Percentiles rank a stretch among this genome's conserved stretches.
Evolutionary conservation across 92 coral and sea anemone species (phyloP).

Genomic region (Porites divaricata): DNA sequence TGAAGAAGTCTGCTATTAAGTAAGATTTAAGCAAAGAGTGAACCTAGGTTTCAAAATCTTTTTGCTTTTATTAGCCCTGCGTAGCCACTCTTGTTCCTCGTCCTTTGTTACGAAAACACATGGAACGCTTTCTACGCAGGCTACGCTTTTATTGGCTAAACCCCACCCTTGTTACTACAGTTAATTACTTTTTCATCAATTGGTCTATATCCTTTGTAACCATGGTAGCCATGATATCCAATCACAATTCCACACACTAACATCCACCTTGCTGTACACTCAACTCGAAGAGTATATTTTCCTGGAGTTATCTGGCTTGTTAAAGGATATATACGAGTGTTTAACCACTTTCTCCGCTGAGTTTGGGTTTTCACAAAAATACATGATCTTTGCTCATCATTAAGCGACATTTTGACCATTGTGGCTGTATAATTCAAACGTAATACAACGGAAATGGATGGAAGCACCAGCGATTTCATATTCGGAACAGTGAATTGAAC

Average conservation of each 20-base stretch:
- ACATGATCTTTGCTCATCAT: neutral
- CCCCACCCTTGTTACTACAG: neutral
- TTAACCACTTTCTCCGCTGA: neutral
- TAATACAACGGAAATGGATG: neutral
- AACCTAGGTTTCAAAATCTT: too few relatives aligned
- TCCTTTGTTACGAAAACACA: too few relatives aligned
- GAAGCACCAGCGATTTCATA: neutral
- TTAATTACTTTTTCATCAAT: conserved; percentile 9
- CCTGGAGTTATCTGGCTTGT: neutral
- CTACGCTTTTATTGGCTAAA: neutral
- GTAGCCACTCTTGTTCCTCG: too few relatives aligned
- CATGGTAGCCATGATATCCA: conserved; percentile 45
- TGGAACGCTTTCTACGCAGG: too few relatives aligned
- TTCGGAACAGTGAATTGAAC: neutral
- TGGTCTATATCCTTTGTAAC: conserved; percentile 50
- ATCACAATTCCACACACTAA: conserved; percentile 51
- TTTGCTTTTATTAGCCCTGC: too few relatives aligned
- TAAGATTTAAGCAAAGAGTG: too few relatives aligned
- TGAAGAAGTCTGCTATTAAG: too few relatives aligned
- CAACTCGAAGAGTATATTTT: neutral
- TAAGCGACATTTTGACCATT: neutral
- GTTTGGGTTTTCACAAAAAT: neutral
- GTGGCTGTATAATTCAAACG: neutral
- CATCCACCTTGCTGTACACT: neutral
- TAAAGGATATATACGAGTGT: neutral